These are phyloP conservation scores for Watsonalla binaria DNA, from an alignment of 2,888 invertebrate species.

Conservation along the genomic window DNA sequence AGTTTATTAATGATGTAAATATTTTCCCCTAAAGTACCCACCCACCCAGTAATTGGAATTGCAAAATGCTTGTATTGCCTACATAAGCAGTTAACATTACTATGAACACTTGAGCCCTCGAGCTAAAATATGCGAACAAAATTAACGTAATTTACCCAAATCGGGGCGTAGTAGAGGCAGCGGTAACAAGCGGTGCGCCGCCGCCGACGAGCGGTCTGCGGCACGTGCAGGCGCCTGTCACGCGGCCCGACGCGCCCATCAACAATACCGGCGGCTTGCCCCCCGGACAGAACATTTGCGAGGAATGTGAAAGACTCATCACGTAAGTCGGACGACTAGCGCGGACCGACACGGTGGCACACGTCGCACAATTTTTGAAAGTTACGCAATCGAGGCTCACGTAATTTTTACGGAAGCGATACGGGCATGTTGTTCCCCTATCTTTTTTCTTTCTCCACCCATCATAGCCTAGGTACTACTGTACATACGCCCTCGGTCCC, in stretches of 20 bases:
- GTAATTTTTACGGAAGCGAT: not conserved
- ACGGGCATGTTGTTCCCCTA: constrained; percentile 1
- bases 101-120: not conserved
- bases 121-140: constrained; percentile 10
- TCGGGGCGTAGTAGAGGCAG: constrained; percentile 56
- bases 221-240: constrained; percentile 87
- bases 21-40: not conserved
- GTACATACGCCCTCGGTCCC: not conserved
- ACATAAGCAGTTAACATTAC: too few species aligned
- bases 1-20: not conserved
- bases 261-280: constrained; percentile 86
- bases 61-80: too few species aligned
- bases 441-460: not conserved
- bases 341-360: constrained; percentile 82
- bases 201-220: constrained; percentile 79
- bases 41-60: too few species aligned
- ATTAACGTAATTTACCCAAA: constrained; percentile 29
- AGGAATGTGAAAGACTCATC: constrained; percentile 97
- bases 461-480: not conserved
- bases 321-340: constrained; percentile 91
- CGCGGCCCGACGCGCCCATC: constrained; percentile 79
- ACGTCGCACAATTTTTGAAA: constrained; percentile 47
- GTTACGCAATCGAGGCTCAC: not conserved
- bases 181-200: constrained; percentile 37
- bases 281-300: constrained; percentile 95